Evolutionary conservation across 2,113 vertebrate species (phyloP).

Genomic region (Potamarius usumacintae): DNA sequence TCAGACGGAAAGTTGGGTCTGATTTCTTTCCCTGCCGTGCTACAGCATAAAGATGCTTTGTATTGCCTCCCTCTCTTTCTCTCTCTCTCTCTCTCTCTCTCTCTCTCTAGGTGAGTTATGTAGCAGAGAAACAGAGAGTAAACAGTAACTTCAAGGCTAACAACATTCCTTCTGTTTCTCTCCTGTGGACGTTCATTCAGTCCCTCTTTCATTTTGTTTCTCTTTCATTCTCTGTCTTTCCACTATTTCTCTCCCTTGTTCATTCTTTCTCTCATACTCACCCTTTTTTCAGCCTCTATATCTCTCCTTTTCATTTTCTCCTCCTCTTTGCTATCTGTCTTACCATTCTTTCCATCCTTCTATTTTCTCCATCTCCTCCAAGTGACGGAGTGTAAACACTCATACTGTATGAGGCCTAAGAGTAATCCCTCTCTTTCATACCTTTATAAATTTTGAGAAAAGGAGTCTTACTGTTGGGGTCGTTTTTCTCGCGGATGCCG

Average conservation of each 20-base stretch:
- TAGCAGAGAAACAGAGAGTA: neutral
- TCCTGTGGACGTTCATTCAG: neutral
- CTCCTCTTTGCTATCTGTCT: neutral
- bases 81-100: constrained; percentile 24
- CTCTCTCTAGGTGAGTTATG: neutral
- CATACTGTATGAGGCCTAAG: neutral
- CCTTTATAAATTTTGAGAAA: neutral
- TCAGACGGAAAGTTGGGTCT: constrained; percentile 60
- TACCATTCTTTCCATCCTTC: neutral
- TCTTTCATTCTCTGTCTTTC: neutral
- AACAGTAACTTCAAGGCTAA: constrained; percentile 1
- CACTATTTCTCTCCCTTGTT: neutral
- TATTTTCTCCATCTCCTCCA: neutral
- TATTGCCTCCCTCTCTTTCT: constrained; percentile 38
- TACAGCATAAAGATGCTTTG: constrained; percentile 63
- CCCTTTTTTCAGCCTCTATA: neutral
- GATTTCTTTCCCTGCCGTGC: constrained; percentile 52
- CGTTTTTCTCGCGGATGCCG: constrained; percentile 90
- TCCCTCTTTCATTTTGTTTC: neutral
- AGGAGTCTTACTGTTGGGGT: constrained; percentile 85
- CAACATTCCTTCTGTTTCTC: neutral
- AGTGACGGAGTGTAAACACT: neutral
- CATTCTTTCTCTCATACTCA: neutral
- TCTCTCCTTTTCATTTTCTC: neutral
- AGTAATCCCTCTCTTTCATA: neutral